These are phyloP conservation scores for Datnioides undecimradiatus DNA, from an alignment of 2,113 vertebrate species.

Conservation along the genomic window DNA sequence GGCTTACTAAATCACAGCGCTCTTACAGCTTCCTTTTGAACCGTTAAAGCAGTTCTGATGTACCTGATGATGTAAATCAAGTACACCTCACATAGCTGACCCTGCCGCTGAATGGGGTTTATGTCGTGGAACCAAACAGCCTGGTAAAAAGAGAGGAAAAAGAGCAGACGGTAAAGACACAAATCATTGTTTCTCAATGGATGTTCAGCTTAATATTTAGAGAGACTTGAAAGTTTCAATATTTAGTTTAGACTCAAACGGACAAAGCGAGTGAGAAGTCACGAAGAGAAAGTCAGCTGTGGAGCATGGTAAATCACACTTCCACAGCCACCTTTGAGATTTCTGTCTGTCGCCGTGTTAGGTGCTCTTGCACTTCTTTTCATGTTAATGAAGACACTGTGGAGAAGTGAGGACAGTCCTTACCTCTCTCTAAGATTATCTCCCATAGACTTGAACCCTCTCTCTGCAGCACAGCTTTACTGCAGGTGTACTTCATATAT, in stretches of 20 bases:
- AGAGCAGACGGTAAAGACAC: conserved; percentile 1
- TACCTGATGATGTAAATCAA: conserved; percentile 42
- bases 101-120: conserved; percentile 17
- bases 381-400: neutral
- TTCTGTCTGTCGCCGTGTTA: neutral
- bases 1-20: conserved; percentile 16
- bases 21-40: conserved; percentile 29
- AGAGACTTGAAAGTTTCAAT: conserved; percentile 23
- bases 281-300: neutral
- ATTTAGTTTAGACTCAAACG: conserved; percentile 5
- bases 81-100: conserved; percentile 34
- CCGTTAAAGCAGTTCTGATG: conserved; percentile 33
- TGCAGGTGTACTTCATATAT: no score
- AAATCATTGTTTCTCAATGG: conserved; percentile 34
- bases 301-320: neutral
- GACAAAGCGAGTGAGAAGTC: neutral
- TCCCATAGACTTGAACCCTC: no score
- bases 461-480: no score
- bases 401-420: neutral
- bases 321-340: neutral
- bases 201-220: conserved; percentile 6
- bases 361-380: neutral
- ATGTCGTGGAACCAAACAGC: neutral
- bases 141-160: neutral
- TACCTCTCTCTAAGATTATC: no score